Evolutionary conservation across 2,113 vertebrate species (phyloP), one percentile per base, ranked within the genome.

Genomic region (Kryptolebias marmoratus): DNA sequence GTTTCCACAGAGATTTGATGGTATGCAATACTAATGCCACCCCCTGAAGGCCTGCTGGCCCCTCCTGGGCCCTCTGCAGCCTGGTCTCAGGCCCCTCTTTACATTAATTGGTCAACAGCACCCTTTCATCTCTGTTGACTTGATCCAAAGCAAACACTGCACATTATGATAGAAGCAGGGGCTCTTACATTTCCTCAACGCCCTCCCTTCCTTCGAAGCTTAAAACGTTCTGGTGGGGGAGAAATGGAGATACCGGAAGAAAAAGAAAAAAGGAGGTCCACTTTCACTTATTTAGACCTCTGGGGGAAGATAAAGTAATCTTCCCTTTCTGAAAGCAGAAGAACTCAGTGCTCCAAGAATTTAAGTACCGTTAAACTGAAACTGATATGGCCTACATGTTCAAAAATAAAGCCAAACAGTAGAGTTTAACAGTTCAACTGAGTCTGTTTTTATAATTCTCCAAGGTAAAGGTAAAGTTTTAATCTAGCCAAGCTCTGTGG

Each of bases 61-160:
- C 78, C 75, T 80, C 76, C 64, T 69, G 52, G 54, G 56, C 71
- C 52, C 75, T 71, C 32, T 39, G 66, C 72, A 64, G 63, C 47
- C 56, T 53, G 27, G 69, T 73, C 50, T 68, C 75, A 72, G 66
- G 39, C 39, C 75, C 63, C 57, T 75, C 80, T 71, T 60, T 70
- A 57, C 68, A 76, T 81, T 84, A 81, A 87, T 84, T 87, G 67
- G 64, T 87, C 32, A 72, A 57, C 59, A 11, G 52, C 18, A n/a
- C 60, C 63, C 83, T 87, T 90, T 81, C 81, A 89, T 90, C 87
- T 81, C 71, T 70, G 53, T 68, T 60, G 73, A 75, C 77, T 48
- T 57, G 58, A 72, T 82, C 77, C 75, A 88, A 85, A 81, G 72
- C 75, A 87, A 89, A 85, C 27, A 32, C 56, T 55, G 44, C 65